Percentiles rank a stretch among this genome's conserved stretches.
Conservation (phyloP, 2,888 invertebrate species). For the Entomobrya proxima region DNA sequence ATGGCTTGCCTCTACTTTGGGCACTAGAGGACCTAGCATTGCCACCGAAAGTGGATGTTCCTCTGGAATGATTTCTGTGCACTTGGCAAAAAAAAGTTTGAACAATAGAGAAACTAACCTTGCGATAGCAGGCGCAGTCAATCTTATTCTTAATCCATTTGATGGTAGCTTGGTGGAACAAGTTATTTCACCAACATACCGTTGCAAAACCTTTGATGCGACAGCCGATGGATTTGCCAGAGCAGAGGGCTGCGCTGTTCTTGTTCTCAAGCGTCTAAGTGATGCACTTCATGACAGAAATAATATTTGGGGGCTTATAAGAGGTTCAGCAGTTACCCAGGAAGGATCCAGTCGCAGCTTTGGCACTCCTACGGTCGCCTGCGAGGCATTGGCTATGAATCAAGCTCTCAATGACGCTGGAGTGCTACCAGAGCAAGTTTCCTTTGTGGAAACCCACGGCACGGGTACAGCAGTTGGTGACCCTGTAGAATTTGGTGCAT, state of each 20-base stretch:
- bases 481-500: too few species aligned
- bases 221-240: conserved; percentile 45
- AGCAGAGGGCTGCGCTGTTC: neutral
- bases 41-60: conserved; percentile 57
- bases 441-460: too few species aligned
- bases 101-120: conserved; percentile 22
- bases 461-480: too few species aligned
- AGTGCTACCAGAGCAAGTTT: too few species aligned
- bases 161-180: too few species aligned
- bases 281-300: conserved; percentile 60
- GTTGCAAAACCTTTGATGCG: conserved; percentile 64
- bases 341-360: too few species aligned
- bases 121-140: conserved; percentile 61
- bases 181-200: too few species aligned
- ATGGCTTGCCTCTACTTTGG: conserved; percentile 33
- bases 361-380: too few species aligned
- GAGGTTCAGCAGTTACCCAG: too few species aligned
- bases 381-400: too few species aligned
- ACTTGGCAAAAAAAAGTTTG: conserved; percentile 45
- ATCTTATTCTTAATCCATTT: conserved; percentile 61
- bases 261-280: conserved; percentile 55
- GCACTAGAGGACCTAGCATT: conserved; percentile 65
- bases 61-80: conserved; percentile 46
- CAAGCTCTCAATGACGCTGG: too few species aligned
- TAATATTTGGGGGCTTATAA: conserved; percentile 50